Evolutionary conservation across 2,113 vertebrate species (phyloP).

Genomic region (Rhinopomastus cyanomelas): DNA sequence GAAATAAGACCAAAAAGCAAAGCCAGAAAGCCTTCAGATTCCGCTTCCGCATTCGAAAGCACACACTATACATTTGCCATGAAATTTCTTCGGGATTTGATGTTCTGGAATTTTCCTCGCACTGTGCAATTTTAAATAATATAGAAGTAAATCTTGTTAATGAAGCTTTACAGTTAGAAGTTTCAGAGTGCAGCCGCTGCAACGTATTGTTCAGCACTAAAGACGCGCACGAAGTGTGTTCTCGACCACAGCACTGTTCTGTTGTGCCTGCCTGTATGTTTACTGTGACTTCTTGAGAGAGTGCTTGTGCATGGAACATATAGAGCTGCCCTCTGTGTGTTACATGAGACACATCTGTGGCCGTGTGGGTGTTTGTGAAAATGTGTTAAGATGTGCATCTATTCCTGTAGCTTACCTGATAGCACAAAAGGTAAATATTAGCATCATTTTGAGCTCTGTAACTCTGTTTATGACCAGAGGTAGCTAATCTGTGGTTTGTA

Average conservation of each 20-base stretch:
- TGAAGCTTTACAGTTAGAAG: background rate
- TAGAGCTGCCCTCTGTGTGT: conserved; percentile 33
- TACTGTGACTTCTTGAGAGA: conserved; percentile 38
- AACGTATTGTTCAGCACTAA: background rate
- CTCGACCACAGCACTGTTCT: background rate
- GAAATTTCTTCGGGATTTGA: background rate
- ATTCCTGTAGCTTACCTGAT: conserved; percentile 7
- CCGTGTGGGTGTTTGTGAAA: conserved; percentile 10
- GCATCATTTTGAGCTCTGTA: conserved; percentile 11
- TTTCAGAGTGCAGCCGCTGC: conserved; percentile 13
- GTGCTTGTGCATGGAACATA: conserved; percentile 53
- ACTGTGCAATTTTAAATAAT: background rate
- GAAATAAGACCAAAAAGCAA: conserved; percentile 20
- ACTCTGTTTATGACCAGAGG: conserved; percentile 5
- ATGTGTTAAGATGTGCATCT: conserved; percentile 39
- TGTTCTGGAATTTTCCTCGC: background rate
- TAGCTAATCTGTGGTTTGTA: background rate
- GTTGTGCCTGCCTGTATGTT: conserved; percentile 41
- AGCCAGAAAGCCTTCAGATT: background rate
- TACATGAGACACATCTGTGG: conserved; percentile 30
- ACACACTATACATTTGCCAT: background rate
- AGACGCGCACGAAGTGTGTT: background rate
- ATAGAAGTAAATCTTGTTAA: background rate
- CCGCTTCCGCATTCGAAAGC: conserved; percentile 30
- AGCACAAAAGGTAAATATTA: background rate